Conservation (phyloP, 2,113 vertebrate genomes). For the Petrocephalus zakoni region DNA sequence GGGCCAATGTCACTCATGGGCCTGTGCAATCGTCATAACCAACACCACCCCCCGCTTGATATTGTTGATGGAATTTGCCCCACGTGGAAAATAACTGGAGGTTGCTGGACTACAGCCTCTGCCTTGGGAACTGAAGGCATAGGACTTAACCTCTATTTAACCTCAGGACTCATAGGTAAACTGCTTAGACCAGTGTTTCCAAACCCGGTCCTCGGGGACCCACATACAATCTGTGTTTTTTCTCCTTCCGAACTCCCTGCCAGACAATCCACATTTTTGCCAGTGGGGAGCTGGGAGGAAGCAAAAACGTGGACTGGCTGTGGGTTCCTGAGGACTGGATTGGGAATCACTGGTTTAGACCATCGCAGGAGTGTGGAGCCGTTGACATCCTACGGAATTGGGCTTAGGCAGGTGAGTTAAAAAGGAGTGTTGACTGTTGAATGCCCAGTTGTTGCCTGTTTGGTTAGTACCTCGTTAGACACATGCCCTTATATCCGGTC, state of each 20-base stretch:
- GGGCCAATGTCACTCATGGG: background rate
- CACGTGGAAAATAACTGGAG: background rate
- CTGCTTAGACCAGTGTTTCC: background rate
- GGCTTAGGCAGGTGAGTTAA: background rate
- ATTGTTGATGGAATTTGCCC: background rate
- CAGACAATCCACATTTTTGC: background rate
- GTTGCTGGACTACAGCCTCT: background rate
- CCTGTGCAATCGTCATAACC: background rate
- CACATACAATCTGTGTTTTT: background rate
- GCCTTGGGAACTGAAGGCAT: background rate
- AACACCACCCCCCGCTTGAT: background rate
- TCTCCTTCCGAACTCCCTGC: background rate
- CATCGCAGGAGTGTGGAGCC: background rate
- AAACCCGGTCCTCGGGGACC: background rate
- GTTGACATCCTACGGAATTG: background rate
- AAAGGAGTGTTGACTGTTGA: background rate
- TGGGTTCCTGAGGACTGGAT: background rate
- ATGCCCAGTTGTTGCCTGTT: background rate
- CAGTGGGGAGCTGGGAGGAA: background rate
- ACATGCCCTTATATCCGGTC: background rate
- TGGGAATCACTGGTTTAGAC: background rate
- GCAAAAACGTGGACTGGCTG: background rate
- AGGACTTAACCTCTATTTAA: background rate
- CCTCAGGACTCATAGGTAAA: background rate
- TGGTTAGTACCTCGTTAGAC: background rate